Evolutionary conservation across 2,797 vertebrate species (phyloP), one percentile per base, ranked within the genome.

Genomic region (Psittacula derbiana): DNA sequence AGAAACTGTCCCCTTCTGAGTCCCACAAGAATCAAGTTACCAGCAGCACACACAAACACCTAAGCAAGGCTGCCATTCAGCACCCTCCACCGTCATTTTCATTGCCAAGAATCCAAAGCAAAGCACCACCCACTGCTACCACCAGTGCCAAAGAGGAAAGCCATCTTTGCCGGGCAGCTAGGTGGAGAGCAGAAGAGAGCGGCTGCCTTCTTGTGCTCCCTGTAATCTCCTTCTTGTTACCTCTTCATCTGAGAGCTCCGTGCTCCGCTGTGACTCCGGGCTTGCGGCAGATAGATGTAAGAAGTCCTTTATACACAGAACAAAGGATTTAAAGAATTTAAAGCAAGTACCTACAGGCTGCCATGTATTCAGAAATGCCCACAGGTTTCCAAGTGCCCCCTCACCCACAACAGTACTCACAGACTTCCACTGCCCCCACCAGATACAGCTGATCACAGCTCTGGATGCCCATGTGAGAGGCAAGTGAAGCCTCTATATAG

Each of bases 261-360:
- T 88, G 95, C 97, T 92, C 97, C 96, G 70, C 93, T 97, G 93
- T 67, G 96, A 94, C 69, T 98, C 99, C 99, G 98, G 96, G 95
- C 96, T 97, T 97, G 96, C 6, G 99, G 98, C 96, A 91, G 97
- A 98, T 98, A 98, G 97, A 98, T 94, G 98, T 98, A 99, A 97
- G 98, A 98, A 97, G 98, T 98, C 98, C 99, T 99, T 99, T 93
- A 97, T 96, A 95, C 97, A 97, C 88, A 97, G 97, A 98, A 98
- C 95, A 98, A 98, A 98, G 95, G 95, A 90, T 90, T 90, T 93
- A 93, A 73, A 97, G 83, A 96, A 83, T 87, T 76, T 93, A 52
- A 84, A 82, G 58, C 67, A 64, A 92, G 72, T 67, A 84, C 44
- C 70, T 92, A 43, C 25, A 80, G 81, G 44, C 61, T 86, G 66